Percentiles rank a stretch among this genome's conserved stretches.
Conservation (phyloP, 2,888 invertebrate genomes). For the Beris chalybata region DNA sequence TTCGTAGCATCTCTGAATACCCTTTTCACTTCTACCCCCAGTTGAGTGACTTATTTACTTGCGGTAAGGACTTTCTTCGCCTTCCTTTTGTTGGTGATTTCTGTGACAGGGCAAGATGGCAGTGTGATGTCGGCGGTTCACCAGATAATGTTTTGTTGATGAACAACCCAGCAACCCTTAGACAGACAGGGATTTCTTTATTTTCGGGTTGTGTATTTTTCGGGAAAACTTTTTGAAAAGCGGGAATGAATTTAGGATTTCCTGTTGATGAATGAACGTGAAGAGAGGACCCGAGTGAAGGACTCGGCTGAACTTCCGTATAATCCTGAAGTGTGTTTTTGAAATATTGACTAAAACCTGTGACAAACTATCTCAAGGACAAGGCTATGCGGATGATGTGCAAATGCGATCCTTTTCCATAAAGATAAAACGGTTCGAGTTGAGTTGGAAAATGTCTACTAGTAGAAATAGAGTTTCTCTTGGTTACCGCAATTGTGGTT, state of each 20-base stretch:
- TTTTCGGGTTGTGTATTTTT: constrained; percentile 26
- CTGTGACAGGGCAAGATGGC: constrained; percentile 4
- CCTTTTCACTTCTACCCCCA: not conserved
- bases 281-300: constrained; percentile 8
- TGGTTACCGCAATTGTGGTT: no score
- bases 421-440: no score
- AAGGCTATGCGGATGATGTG: no score
- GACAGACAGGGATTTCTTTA: constrained; percentile 36
- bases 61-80: constrained; percentile 3
- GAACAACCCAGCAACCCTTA: constrained; percentile 33
- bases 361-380: constrained; percentile 7
- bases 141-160: constrained; percentile 37
- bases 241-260: constrained; percentile 27
- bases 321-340: constrained; percentile 12
- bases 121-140: constrained; percentile 33
- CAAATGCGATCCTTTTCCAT: no score
- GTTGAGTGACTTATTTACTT: constrained; percentile 24
- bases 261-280: constrained; percentile 27
- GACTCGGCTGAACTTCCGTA: constrained; percentile 3
- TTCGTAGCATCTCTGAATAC: not conserved
- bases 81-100: constrained; percentile 12
- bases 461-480: no score
- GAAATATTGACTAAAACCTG: constrained; percentile 29
- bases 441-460: no score
- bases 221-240: constrained; percentile 27